These are phyloP conservation scores for Drosophila busckii DNA, from an alignment of 1,140 invertebrate genomes.

Conservation along the genomic window DNA sequence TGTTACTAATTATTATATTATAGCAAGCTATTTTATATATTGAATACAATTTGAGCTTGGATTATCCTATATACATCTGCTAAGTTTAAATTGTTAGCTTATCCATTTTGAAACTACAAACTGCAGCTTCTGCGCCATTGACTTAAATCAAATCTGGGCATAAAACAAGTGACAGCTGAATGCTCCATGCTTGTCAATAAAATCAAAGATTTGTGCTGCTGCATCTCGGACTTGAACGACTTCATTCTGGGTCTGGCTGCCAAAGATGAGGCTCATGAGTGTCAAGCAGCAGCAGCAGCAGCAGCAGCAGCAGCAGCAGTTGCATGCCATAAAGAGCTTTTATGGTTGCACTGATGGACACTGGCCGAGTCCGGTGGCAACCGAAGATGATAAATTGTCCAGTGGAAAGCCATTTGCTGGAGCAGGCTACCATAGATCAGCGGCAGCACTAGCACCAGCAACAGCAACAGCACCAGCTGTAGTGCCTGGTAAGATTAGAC, in stretches of 20 bases:
- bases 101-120: constrained; percentile 21
- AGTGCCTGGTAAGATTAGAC: constrained; percentile 48
- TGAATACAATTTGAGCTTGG: too few relatives aligned
- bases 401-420: constrained; percentile 26
- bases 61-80: too few relatives aligned
- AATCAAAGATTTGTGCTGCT: too few relatives aligned
- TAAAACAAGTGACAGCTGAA: constrained; percentile 24
- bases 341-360: constrained; percentile 53
- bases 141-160: too few relatives aligned
- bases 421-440: constrained; percentile 62
- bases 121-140: too few relatives aligned
- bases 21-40: too few relatives aligned
- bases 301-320: constrained; percentile 46
- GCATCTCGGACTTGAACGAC: too few relatives aligned
- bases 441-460: constrained; percentile 18
- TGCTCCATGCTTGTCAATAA: background rate
- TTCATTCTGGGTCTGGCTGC: background rate
- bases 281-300: constrained; percentile 42
- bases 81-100: background rate
- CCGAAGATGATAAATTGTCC: constrained; percentile 61
- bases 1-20: too few relatives aligned
- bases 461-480: constrained; percentile 8
- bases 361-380: constrained; percentile 36
- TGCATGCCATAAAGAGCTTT: constrained; percentile 68
- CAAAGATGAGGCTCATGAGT: background rate